Conservation (phyloP, 92 coral and sea anemone genomes). For the Meandrina meandrites region DNA sequence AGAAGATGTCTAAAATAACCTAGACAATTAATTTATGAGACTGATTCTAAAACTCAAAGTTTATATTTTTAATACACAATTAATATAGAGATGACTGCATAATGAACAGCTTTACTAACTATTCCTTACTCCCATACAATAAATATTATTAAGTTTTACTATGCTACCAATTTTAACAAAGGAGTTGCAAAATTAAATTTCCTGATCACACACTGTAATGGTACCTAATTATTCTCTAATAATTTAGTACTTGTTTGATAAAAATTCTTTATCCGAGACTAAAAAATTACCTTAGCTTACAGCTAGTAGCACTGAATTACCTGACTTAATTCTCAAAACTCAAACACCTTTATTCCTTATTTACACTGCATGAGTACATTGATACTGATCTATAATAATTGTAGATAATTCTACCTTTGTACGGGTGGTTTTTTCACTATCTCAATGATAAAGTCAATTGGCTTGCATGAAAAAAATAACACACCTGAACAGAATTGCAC, state of each 20-base stretch:
- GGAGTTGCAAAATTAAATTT: not conserved
- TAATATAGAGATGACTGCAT: not conserved
- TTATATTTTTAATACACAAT: not conserved
- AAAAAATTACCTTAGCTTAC: not conserved
- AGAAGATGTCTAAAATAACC: too few relatives aligned
- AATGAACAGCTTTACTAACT: slow-evolving; percentile 4
- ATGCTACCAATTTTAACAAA: not conserved
- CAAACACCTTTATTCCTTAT: not conserved
- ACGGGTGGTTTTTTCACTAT: not conserved
- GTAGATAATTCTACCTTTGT: not conserved
- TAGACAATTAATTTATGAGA: not conserved
- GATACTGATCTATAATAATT: not conserved
- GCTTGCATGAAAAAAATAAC: not conserved
- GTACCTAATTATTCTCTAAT: not conserved
- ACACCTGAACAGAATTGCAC: not conserved
- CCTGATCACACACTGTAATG: not conserved
- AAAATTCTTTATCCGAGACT: not conserved
- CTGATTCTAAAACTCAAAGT: slow-evolving; percentile 2
- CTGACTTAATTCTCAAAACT: not conserved
- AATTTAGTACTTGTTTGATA: not conserved
- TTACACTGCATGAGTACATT: not conserved
- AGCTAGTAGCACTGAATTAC: not conserved
- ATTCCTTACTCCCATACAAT: not conserved
- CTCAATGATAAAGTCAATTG: not conserved
- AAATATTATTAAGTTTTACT: not conserved